A percentile compares a stretch with the other conserved stretches of the same genome.
phyloP scores from a whole-genome alignment of 2,113 vertebrate species.

The Narcine bancroftii region DNA sequence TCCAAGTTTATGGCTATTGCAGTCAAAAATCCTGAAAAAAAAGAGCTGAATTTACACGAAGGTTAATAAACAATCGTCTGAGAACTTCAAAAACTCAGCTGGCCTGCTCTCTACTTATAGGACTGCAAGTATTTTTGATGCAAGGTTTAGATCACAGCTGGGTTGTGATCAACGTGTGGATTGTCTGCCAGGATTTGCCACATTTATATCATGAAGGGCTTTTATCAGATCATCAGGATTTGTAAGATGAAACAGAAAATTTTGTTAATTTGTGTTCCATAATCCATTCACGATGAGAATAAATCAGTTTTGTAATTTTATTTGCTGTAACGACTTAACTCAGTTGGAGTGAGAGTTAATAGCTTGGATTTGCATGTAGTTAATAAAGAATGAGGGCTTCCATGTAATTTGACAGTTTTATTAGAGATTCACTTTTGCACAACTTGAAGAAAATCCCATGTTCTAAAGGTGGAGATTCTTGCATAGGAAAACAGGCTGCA shows the following conservation, averaged over 20 bases:
- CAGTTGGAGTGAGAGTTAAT: not conserved
- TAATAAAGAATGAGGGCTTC: not conserved
- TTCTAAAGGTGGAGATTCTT: not conserved
- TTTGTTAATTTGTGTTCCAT: not conserved
- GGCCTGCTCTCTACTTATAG: not conserved
- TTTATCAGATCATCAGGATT: not conserved
- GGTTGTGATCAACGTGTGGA: not conserved
- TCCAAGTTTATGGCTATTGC: not conserved
- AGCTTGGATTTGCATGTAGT: not conserved
- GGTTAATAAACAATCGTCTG: not conserved
- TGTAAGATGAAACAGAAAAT: not conserved
- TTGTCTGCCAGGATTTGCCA: not conserved
- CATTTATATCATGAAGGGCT: not conserved
- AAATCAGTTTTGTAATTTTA: not conserved
- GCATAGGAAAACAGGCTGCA: not conserved
- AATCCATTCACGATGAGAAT: not conserved
- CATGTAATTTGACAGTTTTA: not conserved
- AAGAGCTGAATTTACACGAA: not conserved
- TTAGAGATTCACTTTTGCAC: not conserved
- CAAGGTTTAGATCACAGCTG: not conserved
- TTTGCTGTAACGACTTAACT: not conserved
- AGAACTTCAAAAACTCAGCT: not conserved
- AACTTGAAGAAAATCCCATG: not conserved
- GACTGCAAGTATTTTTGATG: not conserved
- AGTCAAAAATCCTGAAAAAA: not conserved